A percentile compares a stretch with the other conserved stretches of the same genome.
phyloP scores from a whole-genome alignment of 2,113 vertebrate genomes.

The crab-eating macaque (Macaca fascicularis) region DNA sequence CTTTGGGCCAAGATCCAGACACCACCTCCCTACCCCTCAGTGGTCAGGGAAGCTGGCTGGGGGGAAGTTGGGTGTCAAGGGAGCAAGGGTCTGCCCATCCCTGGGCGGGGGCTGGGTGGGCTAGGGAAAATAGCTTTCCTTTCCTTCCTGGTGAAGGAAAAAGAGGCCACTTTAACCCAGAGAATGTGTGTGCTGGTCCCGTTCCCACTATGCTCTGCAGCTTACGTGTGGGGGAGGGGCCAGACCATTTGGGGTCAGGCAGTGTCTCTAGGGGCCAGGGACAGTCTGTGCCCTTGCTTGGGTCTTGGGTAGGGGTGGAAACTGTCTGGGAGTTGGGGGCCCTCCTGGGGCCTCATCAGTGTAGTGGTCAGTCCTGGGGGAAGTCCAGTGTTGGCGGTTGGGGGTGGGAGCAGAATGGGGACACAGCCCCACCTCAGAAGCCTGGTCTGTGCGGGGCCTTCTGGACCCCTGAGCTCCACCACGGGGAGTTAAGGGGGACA shows the following conservation, averaged over 20 bases:
- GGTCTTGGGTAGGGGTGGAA: background rate
- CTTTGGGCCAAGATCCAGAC: background rate
- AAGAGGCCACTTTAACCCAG: background rate
- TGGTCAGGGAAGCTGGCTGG: background rate
- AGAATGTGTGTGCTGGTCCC: background rate
- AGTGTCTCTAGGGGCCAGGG: background rate
- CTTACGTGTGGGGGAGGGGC: background rate
- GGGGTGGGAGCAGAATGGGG: background rate
- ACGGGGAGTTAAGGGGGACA: background rate
- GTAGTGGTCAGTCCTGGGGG: background rate
- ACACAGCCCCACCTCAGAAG: rapidly evolving
- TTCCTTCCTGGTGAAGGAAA: background rate
- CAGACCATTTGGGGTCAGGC: background rate
- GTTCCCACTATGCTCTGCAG: background rate
- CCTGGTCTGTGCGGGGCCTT: too few relatives aligned
- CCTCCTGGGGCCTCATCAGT: background rate
- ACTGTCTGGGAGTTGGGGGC: background rate
- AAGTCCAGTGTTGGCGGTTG: background rate
- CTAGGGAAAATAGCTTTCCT: background rate
- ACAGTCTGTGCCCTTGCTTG: background rate
- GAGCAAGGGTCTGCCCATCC: background rate
- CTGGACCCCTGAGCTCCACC: background rate
- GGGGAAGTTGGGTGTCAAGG: background rate
- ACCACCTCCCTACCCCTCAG: background rate
- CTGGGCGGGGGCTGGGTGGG: background rate